Evolutionary conservation across 2,113 vertebrate species (phyloP).

Genomic region (Odobenus rosmarus): DNA sequence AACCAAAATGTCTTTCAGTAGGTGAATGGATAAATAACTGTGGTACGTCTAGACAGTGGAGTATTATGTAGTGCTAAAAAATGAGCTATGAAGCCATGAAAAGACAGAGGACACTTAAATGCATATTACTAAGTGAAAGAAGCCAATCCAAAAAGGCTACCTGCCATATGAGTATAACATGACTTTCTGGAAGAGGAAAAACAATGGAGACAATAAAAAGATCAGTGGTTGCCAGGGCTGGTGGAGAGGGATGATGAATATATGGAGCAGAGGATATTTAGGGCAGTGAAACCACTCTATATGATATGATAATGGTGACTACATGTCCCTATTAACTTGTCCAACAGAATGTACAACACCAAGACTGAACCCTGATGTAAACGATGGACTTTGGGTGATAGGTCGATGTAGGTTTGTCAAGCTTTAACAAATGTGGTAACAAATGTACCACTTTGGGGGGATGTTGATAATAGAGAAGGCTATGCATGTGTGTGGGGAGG

Average conservation of each 20-base stretch:
- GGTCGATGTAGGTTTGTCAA: background rate
- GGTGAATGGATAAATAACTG: background rate
- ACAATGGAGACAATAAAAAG: background rate
- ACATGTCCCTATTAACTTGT: background rate
- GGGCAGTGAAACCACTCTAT: background rate
- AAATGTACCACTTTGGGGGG: background rate
- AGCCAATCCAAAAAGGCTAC: background rate
- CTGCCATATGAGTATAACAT: background rate
- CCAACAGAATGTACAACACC: background rate
- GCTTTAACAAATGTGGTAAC: background rate
- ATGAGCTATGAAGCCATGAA: background rate
- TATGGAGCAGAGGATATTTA: background rate
- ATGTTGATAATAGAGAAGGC: background rate
- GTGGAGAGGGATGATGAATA: background rate
- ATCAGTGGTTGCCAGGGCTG: background rate
- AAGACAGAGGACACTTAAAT: background rate
- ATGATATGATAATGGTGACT: background rate
- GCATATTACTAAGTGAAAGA: background rate
- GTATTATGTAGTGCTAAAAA: background rate
- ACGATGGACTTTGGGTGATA: background rate
- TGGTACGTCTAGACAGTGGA: background rate
- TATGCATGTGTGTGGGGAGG: accelerated
- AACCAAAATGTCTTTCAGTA: background rate
- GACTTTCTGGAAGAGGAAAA: background rate
- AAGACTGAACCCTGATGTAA: background rate